These are phyloP conservation scores for Aphelocoma californica DNA, from an alignment of 2,797 vertebrate species.

Conservation along the genomic window DNA sequence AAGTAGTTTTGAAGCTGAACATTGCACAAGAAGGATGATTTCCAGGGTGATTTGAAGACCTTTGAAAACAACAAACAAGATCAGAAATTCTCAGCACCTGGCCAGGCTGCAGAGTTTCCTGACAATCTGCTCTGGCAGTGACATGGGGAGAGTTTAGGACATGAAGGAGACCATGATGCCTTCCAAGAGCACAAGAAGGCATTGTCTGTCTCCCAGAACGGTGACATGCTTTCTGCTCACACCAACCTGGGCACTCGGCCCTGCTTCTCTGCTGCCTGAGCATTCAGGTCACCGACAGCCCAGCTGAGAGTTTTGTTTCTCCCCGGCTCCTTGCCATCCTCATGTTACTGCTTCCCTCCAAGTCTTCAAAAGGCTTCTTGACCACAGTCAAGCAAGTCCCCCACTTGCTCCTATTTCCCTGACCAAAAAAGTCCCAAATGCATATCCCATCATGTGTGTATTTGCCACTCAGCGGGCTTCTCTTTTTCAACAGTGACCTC, in stretches of 20 bases:
- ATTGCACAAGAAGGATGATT: neutral
- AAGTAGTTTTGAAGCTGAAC: neutral
- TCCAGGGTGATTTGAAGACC: neutral
- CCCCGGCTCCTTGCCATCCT: neutral
- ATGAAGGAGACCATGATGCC: neutral
- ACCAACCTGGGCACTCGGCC: neutral
- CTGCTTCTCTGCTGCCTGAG: neutral
- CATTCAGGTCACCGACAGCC: neutral
- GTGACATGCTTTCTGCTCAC: neutral
- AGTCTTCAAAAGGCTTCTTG: neutral
- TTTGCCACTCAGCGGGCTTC: neutral
- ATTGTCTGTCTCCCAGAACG: neutral
- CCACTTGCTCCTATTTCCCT: neutral
- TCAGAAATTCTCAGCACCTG: neutral
- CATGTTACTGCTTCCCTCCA: neutral
- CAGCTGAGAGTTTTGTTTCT: neutral
- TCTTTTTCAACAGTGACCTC: neutral
- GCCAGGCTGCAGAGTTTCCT: neutral
- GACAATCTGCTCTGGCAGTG: neutral
- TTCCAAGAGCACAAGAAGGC: neutral
- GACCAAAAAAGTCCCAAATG: neutral
- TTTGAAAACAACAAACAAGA: neutral
- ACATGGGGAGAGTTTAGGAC: neutral
- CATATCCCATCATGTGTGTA: neutral
- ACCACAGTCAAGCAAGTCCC: neutral